These are phyloP conservation scores for Cheilosia vernalis DNA, from an alignment of 2,888 invertebrate species.

Conservation along the genomic window DNA sequence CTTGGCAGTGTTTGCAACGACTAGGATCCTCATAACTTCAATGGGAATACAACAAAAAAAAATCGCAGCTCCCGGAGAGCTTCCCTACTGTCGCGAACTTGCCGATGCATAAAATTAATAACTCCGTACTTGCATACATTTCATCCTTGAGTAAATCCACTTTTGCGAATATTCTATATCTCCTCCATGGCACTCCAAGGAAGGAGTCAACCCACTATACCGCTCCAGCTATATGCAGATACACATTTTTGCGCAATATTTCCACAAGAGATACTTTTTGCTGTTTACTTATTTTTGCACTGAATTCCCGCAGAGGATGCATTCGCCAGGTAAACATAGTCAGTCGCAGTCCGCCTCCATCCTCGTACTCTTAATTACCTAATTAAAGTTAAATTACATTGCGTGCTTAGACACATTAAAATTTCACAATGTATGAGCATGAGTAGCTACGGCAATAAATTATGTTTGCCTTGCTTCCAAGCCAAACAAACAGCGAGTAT, in stretches of 20 bases:
- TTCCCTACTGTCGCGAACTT: conserved; percentile 65
- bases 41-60: conserved; percentile 4
- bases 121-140: conserved; percentile 66
- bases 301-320: conserved; percentile 63
- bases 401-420: conserved; percentile 84
- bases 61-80: conserved; percentile 1
- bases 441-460: conserved; percentile 72
- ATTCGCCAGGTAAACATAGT: conserved; percentile 64
- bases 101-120: conserved; percentile 73
- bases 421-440: conserved; percentile 77
- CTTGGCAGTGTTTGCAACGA: conserved; percentile 9
- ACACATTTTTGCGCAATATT: conserved; percentile 64
- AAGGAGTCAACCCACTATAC: conserved; percentile 45
- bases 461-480: conserved; percentile 69
- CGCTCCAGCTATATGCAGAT: background rate
- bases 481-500: conserved; percentile 56
- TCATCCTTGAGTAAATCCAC: conserved; percentile 68
- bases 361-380: conserved; percentile 83
- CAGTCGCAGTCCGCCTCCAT: conserved; percentile 58
- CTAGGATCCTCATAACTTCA: conserved; percentile 23
- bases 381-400: conserved; percentile 84
- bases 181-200: conserved; percentile 14
- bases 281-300: conserved; percentile 61
- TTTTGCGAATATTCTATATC: conserved; percentile 40
- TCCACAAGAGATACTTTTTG: conserved; percentile 57